These are phyloP conservation scores for Entomobrya proxima DNA, from an alignment of 2,888 invertebrate genomes.

Conservation along the genomic window DNA sequence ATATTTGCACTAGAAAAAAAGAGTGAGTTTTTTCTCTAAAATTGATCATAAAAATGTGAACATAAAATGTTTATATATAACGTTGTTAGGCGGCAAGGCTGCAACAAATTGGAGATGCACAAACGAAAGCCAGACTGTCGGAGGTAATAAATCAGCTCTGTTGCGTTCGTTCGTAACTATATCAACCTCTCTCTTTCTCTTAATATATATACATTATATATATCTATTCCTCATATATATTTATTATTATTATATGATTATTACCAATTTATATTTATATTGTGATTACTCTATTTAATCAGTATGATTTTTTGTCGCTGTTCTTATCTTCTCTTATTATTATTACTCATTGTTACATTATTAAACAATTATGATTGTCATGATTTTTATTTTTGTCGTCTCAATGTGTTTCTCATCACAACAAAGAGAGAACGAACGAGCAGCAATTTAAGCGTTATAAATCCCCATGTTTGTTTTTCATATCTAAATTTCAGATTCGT, in stretches of 20 bases:
- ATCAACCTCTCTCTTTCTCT: constrained; percentile 76
- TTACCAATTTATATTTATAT: constrained; percentile 26
- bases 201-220: constrained; percentile 75
- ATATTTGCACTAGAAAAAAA: constrained; percentile 17
- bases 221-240: constrained; percentile 71
- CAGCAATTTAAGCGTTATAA: constrained; percentile 64
- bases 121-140: constrained; percentile 75
- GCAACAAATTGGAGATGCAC: constrained; percentile 76
- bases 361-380: constrained; percentile 4
- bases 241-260: constrained; percentile 48
- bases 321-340: constrained; percentile 37
- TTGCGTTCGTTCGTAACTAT: constrained; percentile 73
- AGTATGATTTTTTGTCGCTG: constrained; percentile 76
- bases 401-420: constrained; percentile 20
- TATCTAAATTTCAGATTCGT: constrained; percentile 90
- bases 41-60: constrained; percentile 58
- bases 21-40: too few relatives aligned
- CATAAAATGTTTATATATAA: constrained; percentile 60
- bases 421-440: constrained; percentile 56
- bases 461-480: constrained; percentile 75
- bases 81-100: constrained; percentile 75
- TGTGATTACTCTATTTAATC: constrained; percentile 17
- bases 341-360: too few relatives aligned
- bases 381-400: too few relatives aligned
- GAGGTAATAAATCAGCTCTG: constrained; percentile 76